These are phyloP conservation scores for Luperina nickerlii DNA, from an alignment of 2,888 invertebrate genomes.

Conservation along the genomic window DNA sequence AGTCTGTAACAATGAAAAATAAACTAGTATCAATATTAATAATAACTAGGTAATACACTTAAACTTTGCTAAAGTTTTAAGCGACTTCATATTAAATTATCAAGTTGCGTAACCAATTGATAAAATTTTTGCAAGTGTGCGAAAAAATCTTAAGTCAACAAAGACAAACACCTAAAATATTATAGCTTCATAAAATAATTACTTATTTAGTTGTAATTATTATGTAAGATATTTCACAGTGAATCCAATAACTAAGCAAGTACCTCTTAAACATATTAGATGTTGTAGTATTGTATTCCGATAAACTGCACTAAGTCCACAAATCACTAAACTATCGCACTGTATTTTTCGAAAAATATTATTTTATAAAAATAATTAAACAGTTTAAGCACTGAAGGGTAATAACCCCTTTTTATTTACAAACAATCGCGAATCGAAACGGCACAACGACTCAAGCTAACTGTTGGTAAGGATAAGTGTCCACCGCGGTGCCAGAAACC, in stretches of 20 bases:
- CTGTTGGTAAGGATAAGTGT: constrained; percentile 75
- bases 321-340: constrained; percentile 49
- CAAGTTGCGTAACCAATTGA: background rate
- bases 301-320: constrained; percentile 49
- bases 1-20: constrained; percentile 87
- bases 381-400: constrained; percentile 59
- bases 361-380: constrained; percentile 33
- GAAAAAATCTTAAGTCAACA: constrained; percentile 20
- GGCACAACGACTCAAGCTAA: constrained; percentile 51
- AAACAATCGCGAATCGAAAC: constrained; percentile 76
- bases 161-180: background rate
- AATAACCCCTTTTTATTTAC: constrained; percentile 83
- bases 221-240: background rate
- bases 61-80: background rate
- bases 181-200: constrained; percentile 4
- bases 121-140: background rate
- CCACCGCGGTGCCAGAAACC: constrained; percentile 83
- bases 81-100: constrained; percentile 1
- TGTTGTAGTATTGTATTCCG: constrained; percentile 27
- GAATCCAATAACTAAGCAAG: background rate
- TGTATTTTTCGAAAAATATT: constrained; percentile 29
- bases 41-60: background rate
- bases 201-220: constrained; percentile 6
- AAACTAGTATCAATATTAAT: constrained; percentile 42
- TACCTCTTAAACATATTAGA: constrained; percentile 41